A percentile compares a stretch with the other conserved stretches of the same genome.
Evolutionary conservation across 2,797 vertebrate species (phyloP).

Genomic region (Tokudaia muenninki): DNA sequence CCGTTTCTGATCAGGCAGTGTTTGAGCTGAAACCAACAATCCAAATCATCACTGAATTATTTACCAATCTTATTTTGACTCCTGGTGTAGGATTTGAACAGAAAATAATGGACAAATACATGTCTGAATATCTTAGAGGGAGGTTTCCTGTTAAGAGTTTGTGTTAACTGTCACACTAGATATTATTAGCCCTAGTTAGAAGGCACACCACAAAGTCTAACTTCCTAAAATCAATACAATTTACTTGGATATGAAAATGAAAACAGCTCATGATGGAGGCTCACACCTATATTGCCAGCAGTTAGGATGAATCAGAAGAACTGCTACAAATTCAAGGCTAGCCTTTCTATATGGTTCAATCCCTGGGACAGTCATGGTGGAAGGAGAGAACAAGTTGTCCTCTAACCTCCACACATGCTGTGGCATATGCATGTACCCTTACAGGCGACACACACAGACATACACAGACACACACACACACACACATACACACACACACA

Average conservation of each 20-base stretch:
- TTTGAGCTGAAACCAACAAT: slow-evolving; percentile 30
- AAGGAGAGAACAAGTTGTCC: background rate
- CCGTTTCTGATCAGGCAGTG: background rate
- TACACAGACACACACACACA: background rate
- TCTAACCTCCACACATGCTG: background rate
- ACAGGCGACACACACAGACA: background rate
- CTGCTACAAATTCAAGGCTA: background rate
- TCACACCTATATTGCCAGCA: background rate
- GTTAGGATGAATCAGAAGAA: background rate
- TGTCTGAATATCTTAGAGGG: slow-evolving; percentile 25
- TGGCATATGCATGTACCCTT: too few species aligned
- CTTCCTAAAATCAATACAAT: slow-evolving; percentile 49
- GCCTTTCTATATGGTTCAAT: background rate
- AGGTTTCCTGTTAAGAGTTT: slow-evolving; percentile 48
- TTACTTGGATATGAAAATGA: slow-evolving; percentile 50
- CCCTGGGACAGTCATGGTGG: background rate
- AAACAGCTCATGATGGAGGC: background rate
- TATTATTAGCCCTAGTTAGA: slow-evolving; percentile 4
- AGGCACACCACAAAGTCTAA: slow-evolving; percentile 27
- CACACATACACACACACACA: background rate
- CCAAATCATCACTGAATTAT: background rate
- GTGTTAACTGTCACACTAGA: slow-evolving; percentile 25
- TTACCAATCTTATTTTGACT: slow-evolving; percentile 37
- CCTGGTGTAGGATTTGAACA: slow-evolving; percentile 15
- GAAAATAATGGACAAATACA: slow-evolving; percentile 10